Base-by-base conservation (phyloP, 1,140 invertebrate genomes). In the Camponotus floridanus region DNA sequence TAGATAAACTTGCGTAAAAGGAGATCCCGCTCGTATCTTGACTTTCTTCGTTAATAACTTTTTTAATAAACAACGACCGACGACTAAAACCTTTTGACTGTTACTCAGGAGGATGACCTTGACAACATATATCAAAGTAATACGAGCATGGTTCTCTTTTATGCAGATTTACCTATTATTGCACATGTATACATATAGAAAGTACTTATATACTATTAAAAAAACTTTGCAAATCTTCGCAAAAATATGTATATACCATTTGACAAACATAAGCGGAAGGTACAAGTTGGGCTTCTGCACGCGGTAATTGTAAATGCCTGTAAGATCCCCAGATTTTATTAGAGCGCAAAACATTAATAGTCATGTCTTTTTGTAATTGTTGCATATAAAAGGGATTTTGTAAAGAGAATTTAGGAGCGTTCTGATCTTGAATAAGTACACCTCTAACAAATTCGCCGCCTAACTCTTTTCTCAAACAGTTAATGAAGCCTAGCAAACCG, bases 401-500 rank as follows among this genome's bases (percentile, higher is more conserved):
- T 13, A 70, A 5, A 31, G 67, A 70, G 13, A 70, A 70, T 31
- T 70, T 48, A 48, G 67, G 42, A 6, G 67, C 67, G 2, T 70
- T 2, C 0, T 48, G 11, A 15, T 70, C 67, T 48, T 70, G 42
- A 70, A 70, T 18, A 18, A 70, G 21, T 15, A 70, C 45, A 70
- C 67, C 42, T 5, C 67, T 48, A 18, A 70, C 45, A 9, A 51
- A 1, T 3, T 70, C 26, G 15, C 45, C 45, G 13, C 45, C 45
- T 2, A 45, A 45, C 0, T 68, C 65, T 5, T 68, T 68, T 26
- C 11, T 68, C 39, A 68, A 68, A 5, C 65, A 68, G 2, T 45
- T 68, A 2, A 68, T 95, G 21, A 99, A 94, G 26, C 98, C 99
- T 21, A 99, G 91, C 21, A 99, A 94, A 61, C 99, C 99, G 94